phyloP scores from a whole-genome alignment of 2,888 invertebrate genomes.

The Philopedon plagiatum region DNA sequence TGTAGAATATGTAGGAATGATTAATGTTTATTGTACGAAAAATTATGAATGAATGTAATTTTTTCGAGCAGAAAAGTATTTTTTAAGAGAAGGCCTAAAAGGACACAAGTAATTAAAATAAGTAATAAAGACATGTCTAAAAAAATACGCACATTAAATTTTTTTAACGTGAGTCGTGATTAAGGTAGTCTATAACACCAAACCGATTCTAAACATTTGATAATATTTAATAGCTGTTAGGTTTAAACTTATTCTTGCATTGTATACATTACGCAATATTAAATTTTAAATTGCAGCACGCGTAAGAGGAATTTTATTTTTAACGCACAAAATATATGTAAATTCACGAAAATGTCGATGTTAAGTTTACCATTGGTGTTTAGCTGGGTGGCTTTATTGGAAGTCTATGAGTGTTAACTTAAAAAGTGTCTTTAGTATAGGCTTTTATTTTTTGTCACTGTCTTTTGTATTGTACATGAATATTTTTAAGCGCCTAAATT shows the following conservation, averaged over 20 bases:
- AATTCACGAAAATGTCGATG: not conserved
- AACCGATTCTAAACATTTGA: constrained; percentile 34
- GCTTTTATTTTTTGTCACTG: too few relatives aligned
- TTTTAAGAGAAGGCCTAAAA: too few relatives aligned
- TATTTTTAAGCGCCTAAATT: not conserved
- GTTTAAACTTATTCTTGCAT: constrained; percentile 10
- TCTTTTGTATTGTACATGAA: not conserved
- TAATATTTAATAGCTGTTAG: constrained; percentile 32
- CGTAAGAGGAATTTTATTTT: constrained; percentile 16
- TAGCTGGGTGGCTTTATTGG: not conserved
- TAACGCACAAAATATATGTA: constrained; percentile 8
- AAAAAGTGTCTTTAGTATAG: not conserved
- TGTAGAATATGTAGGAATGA: too few relatives aligned
- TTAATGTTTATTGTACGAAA: too few relatives aligned
- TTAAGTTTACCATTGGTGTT: constrained; percentile 5
- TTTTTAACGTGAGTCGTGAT: constrained; percentile 28
- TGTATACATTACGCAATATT: not conserved
- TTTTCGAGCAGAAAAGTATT: constrained; percentile 4
- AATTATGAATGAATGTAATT: too few relatives aligned
- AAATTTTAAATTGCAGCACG: constrained; percentile 24
- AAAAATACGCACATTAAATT: constrained; percentile 26
- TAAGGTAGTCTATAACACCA: constrained; percentile 33
- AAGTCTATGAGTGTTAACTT: not conserved
- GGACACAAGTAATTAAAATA: constrained; percentile 28
- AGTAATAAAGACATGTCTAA: constrained; percentile 29